phyloP scores from a whole-genome alignment of 2,797 vertebrate species.

The Lacerta bilineata region DNA sequence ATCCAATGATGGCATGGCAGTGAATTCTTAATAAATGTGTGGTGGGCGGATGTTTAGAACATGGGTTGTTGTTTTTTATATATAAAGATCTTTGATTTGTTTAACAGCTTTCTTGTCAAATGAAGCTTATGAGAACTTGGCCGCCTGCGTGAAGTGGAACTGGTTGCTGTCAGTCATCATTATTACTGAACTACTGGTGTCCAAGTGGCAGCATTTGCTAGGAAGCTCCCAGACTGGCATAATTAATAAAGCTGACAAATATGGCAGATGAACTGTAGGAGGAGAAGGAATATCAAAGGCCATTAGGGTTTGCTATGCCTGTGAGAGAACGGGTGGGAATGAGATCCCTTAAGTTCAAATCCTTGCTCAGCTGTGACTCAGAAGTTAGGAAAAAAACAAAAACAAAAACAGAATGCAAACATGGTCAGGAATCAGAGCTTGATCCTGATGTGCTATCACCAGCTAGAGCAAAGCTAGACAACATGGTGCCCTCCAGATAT shows the following conservation, averaged over 20 bases:
- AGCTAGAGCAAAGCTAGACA: not conserved
- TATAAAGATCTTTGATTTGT: not conserved
- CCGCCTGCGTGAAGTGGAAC: not conserved
- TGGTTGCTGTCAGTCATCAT: slow-evolving; percentile 1
- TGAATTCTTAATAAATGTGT: slow-evolving; percentile 61
- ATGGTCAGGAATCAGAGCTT: no score
- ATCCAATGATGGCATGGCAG: slow-evolving; percentile 66
- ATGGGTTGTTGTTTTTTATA: not conserved
- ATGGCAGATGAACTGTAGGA: slow-evolving; percentile 2
- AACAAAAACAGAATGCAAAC: no score
- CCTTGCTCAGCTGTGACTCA: not conserved
- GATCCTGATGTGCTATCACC: not conserved
- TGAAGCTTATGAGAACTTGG: not conserved
- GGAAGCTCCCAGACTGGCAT: not conserved
- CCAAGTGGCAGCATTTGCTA: not conserved
- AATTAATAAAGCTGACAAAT: not conserved
- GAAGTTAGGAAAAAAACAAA: not conserved
- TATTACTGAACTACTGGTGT: not conserved
- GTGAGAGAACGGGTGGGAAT: not conserved
- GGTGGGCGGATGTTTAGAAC: slow-evolving; percentile 54
- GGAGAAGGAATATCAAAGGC: not conserved
- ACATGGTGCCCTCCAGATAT: not conserved
- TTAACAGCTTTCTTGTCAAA: not conserved
- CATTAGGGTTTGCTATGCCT: not conserved
- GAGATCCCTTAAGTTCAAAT: not conserved